Percentiles rank a stretch among this genome's conserved stretches.
Conservation (phyloP, 2,888 invertebrate genomes). For the Cantharis rufa region DNA sequence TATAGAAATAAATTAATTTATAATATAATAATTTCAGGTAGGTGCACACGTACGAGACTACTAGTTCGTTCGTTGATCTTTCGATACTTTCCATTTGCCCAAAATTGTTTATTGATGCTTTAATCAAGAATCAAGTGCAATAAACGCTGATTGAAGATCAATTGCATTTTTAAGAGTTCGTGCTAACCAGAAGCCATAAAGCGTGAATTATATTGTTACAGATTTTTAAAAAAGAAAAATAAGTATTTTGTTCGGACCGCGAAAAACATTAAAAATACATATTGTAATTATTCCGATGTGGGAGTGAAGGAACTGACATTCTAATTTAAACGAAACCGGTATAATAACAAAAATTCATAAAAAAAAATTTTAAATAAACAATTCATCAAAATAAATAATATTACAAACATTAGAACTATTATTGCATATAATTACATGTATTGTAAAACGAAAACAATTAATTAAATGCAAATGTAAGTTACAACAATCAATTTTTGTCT, state of each 20-base stretch:
- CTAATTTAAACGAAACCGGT: neutral
- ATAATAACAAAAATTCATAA: neutral
- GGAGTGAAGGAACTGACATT: neutral
- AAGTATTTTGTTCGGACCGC: neutral
- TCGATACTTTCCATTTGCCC: neutral
- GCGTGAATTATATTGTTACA: neutral
- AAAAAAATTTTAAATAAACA: neutral
- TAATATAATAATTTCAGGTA: neutral
- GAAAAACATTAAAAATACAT: neutral
- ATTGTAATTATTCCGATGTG: neutral
- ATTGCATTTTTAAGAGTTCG: neutral
- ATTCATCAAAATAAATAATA: neutral
- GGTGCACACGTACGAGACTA: neutral
- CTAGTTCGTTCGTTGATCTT: neutral
- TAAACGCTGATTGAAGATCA: neutral
- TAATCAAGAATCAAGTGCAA: neutral
- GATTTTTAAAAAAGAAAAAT: neutral
- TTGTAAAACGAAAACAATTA: neutral
- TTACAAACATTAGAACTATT: neutral
- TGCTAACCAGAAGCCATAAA: neutral
- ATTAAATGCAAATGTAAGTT: neutral
- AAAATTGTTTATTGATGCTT: neutral
- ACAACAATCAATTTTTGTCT: neutral
- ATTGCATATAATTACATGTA: neutral
- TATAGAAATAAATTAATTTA: neutral